phyloP scores from a whole-genome alignment of 2,797 vertebrate species.

The Syncerus caffer region DNA sequence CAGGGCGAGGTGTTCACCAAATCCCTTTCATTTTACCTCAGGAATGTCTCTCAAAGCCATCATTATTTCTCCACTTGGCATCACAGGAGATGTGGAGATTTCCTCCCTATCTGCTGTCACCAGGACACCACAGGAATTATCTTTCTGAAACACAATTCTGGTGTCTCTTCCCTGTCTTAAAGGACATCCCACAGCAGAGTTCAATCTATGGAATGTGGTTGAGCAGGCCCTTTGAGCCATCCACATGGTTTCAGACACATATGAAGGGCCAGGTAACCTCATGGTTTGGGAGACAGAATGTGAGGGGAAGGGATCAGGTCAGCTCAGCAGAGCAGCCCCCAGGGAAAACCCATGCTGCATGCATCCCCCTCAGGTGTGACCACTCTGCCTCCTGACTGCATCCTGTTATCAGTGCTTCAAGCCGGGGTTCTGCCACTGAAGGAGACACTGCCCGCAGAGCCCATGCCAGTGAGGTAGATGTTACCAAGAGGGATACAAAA shows the following conservation, averaged over 20 bases:
- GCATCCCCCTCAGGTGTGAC: not conserved
- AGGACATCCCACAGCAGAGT: not conserved
- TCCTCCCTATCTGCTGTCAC: not conserved
- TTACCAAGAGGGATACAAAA: not conserved
- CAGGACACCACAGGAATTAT: not conserved
- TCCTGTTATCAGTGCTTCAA: not conserved
- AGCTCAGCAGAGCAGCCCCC: not conserved
- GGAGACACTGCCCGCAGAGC: not conserved
- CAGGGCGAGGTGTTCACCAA: rapidly evolving
- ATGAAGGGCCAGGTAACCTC: not conserved
- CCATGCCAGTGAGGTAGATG: not conserved
- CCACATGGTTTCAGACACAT: not conserved
- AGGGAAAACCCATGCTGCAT: rapidly evolving
- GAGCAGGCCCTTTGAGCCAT: not conserved
- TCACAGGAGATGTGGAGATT: not conserved
- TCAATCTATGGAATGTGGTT: not conserved
- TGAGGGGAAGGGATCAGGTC: not conserved
- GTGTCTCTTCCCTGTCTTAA: not conserved
- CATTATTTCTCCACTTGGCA: not conserved
- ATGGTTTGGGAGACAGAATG: not conserved
- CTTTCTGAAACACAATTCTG: not conserved
- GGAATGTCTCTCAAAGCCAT: not conserved
- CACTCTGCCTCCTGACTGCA: not conserved
- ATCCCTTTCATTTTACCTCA: not conserved
- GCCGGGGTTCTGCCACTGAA: not conserved